Base-by-base conservation (phyloP, 2,888 invertebrate species). In the Meta bourneti region DNA sequence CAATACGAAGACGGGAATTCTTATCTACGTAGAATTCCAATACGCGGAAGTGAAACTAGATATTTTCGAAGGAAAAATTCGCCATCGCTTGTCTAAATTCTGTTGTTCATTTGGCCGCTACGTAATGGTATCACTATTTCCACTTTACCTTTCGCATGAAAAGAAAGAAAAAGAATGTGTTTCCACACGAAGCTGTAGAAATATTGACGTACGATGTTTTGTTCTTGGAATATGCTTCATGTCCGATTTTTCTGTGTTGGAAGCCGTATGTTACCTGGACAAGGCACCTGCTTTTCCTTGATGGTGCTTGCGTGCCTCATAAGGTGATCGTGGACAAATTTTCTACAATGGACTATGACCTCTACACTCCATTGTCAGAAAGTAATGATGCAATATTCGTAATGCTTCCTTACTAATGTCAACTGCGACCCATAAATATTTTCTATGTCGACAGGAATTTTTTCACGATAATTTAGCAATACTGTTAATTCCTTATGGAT, bases 191-290 rank as follows among this genome's bases (percentile, higher is more conserved):
- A 75, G 81, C 75, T 19, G 75, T 80, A 89, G 81, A 89, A 75
- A 75, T 82, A 34, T 82, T 89, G 89, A 81, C 70, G 51, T 52
- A 75, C 89, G 75, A 75, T 74, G 72, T 89, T 89, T 89, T 82
- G 81, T 81, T 71, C 52, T 49, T 49, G 49, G 34, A 48, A 19
- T 72, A 51, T 87, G 34, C 78, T 88, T 80, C 51, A 80, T 87
- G 71, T 61, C 51, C 48, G 79, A 80, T 48, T 61, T 89, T 89
- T 69, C 69, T 51, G 13, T 19, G 51, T 20, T 49, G 49, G 77
- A 52, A 19, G 79, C 54, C 54, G 13, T 61, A 79, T 61, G 54
- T n/a, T 54, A 52, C 79, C 54, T 52, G 77, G 77, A 77, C 13
- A 80, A 34, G 20, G 9, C 80, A 61, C 4, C 61, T 61, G 61